Evolutionary conservation across 2,797 vertebrate species (phyloP).

Genomic region (Chromis chromis): DNA sequence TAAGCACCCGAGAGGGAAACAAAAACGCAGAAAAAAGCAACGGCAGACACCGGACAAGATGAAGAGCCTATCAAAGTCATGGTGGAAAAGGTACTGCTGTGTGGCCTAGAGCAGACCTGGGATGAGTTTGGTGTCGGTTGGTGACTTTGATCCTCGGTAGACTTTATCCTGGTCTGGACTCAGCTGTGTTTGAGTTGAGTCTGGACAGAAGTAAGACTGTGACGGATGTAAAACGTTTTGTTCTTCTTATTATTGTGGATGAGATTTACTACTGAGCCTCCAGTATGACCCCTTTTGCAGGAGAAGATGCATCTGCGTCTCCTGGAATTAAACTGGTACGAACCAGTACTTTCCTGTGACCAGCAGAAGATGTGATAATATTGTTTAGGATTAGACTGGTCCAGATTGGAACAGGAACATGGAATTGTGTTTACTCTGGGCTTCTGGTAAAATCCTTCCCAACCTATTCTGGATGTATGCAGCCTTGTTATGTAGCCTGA

Average conservation of each 20-base stretch:
- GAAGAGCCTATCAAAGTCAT: conserved; percentile 87
- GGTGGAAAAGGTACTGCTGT: conserved; percentile 90
- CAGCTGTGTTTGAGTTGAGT: conserved; percentile 18
- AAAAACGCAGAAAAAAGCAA: conserved; percentile 67
- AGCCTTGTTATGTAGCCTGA: conserved; percentile 5
- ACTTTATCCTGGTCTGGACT: conserved; percentile 36
- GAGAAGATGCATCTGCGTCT: conserved; percentile 68
- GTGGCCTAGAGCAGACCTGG: conserved; percentile 68
- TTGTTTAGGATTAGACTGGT: conserved; percentile 4
- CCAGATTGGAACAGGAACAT: conserved; percentile 33
- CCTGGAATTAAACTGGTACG: conserved; percentile 34
- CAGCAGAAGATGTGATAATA: conserved; percentile 24
- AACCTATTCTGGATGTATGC: conserved; percentile 19
- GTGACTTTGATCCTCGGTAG: conserved; percentile 3
- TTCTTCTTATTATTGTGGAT: conserved; percentile 28
- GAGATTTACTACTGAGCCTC: conserved; percentile 59
- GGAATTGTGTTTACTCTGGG: conserved; percentile 20
- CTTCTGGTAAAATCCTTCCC: conserved; percentile 18
- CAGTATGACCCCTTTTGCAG: conserved; percentile 12
- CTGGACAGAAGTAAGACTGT: conserved; percentile 26
- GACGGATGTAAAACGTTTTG: conserved; percentile 30
- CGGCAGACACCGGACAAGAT: conserved; percentile 84
- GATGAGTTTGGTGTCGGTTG: not conserved
- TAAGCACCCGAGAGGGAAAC: conserved; percentile 75
- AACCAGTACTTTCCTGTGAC: conserved; percentile 20